Conservation (phyloP, 1,140 invertebrate species). For the Heliothis subflexa region DNA sequence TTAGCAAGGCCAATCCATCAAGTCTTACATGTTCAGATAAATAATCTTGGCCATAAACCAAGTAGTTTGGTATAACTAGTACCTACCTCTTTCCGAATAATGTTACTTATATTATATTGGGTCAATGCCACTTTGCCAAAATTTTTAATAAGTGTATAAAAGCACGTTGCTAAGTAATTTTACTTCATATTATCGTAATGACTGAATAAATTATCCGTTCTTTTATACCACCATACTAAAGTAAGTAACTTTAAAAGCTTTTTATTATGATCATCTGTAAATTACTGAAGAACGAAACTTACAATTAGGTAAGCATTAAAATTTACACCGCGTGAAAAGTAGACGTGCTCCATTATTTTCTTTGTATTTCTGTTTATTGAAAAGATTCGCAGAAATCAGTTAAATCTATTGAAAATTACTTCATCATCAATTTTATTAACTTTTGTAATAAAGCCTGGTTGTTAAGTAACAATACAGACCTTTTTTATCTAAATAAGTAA, state of each 20-base stretch:
- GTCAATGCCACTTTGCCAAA: slow-evolving; percentile 31
- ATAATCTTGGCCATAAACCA: background rate
- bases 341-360: too few relatives aligned
- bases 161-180: slow-evolving; percentile 3
- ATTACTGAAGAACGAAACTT: background rate
- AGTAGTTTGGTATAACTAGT: background rate
- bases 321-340: background rate
- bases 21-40: slow-evolving; percentile 38
- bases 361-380: background rate
- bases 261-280: background rate
- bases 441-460: slow-evolving; percentile 1
- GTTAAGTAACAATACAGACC: slow-evolving; percentile 31
- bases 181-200: background rate
- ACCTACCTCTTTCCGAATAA: slow-evolving; percentile 18
- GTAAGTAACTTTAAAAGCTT: too few relatives aligned
- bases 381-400: slow-evolving; percentile 14
- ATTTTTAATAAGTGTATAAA: background rate
- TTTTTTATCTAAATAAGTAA: slow-evolving; percentile 9
- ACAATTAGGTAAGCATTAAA: background rate
- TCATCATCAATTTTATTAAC: slow-evolving; percentile 19
- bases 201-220: too few relatives aligned
- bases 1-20: slow-evolving; percentile 42
- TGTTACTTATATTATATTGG: slow-evolving; percentile 10
- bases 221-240: too few relatives aligned
- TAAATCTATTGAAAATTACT: slow-evolving; percentile 18